Percentiles rank a stretch among this genome's conserved stretches.
Evolutionary conservation across 2,113 vertebrate genomes (phyloP).

Genomic region (Centropristis striata): DNA sequence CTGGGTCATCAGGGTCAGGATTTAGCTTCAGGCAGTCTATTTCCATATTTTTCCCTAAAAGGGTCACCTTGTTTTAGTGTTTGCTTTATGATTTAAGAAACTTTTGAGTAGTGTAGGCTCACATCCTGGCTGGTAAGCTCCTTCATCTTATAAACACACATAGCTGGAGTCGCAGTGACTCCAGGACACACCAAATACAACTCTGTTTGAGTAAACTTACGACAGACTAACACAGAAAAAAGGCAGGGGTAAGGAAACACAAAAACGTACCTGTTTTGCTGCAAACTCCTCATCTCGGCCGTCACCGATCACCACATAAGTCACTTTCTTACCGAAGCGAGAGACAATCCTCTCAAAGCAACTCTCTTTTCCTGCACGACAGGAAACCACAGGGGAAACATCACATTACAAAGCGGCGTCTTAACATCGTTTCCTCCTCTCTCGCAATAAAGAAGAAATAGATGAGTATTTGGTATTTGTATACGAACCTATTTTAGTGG

Average conservation of each 20-base stretch:
- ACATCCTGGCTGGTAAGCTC: neutral
- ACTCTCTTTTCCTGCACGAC: slow-evolving; percentile 93
- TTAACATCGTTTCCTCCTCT: neutral
- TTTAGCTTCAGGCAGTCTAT: neutral
- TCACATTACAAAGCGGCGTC: neutral
- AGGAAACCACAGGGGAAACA: neutral
- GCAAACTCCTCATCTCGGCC: slow-evolving; percentile 98
- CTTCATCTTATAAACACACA: neutral
- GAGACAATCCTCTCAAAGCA: slow-evolving; percentile 98
- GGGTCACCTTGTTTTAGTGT: too few species aligned
- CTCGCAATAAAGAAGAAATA: neutral
- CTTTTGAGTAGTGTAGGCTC: too few species aligned
- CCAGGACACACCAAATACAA: too few species aligned
- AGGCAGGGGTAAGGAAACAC: neutral
- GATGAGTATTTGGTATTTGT: neutral
- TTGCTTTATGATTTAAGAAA: neutral
- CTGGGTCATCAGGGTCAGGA: neutral
- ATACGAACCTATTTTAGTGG: slow-evolving; percentile 95
- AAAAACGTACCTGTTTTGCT: slow-evolving; percentile 90
- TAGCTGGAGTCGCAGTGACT: too few species aligned
- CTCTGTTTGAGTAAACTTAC: neutral
- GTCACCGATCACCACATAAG: slow-evolving; percentile 98
- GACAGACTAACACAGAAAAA: neutral
- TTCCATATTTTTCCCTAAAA: neutral
- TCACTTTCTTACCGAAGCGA: slow-evolving; percentile 98